Evolutionary conservation across 2,113 vertebrate genomes (phyloP), one percentile per base, ranked within the genome.

Genomic region (Neogobius melanostomus): DNA sequence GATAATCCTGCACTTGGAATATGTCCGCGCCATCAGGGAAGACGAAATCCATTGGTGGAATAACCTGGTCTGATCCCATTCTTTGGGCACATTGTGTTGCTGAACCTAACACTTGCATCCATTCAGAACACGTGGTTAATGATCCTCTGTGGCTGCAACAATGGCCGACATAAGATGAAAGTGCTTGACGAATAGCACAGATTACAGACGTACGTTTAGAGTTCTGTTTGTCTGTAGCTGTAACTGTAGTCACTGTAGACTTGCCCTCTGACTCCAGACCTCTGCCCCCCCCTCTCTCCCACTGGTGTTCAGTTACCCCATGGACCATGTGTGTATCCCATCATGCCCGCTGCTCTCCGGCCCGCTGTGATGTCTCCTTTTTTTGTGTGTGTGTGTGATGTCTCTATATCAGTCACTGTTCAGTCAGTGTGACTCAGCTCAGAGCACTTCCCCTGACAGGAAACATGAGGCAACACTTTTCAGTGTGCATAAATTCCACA

Each of bases 391-490:
- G 28, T 36, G 10, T 57, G 17, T 57, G 11, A 57, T 2, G 54
- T 28, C 54, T 57, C 17, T 10, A 56, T 57, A 9, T 6, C 9
- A 10, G 54, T 11, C 10, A 4, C 28, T 28, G 21, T 3, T 14
- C 28, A 43, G 28, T 42, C 28, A 43, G 28, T 42, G 28, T 60
- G 57, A 60, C 57, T 60, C 57, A 43, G 57, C 57, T 60, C 28
- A 15, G 36, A 60, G 36, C 57, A 4, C 28, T 43, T 60, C 36
- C 57, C 7, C 36, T 6, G 12, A 60, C 57, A 60, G 57, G 57
- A 60, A 60, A 43, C 57, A 60, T 60, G 57, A 60, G 28, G 57
- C 57, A 60, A 60, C 57, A 8, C 28, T 17, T 53, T 53, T 53
- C 16, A 17, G n/a, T 9, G 52, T 7, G 14, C 52, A 51, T 15